A percentile compares a stretch with the other conserved stretches of the same genome.
These are phyloP conservation scores for Poecilia latipinna DNA, from an alignment of 2,113 vertebrate species.

Conservation along the genomic window DNA sequence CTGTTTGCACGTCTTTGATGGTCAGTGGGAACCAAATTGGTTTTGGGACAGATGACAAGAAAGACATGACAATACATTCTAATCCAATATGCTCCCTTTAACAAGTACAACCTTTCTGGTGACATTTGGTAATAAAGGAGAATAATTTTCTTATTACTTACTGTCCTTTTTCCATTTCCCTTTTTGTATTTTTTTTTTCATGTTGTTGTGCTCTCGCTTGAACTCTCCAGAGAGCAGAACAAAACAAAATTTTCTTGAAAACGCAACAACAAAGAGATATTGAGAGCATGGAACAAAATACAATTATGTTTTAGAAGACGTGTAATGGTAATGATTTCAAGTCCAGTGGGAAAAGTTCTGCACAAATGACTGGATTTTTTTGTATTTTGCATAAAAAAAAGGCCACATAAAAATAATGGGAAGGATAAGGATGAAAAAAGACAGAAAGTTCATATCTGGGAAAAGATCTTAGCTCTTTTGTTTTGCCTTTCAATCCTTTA, in stretches of 20 bases:
- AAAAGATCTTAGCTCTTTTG: too few relatives aligned
- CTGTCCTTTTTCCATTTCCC: not conserved
- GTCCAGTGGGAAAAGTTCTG: too few relatives aligned
- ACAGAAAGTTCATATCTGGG: too few relatives aligned
- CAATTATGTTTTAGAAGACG: not conserved
- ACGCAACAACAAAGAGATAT: not conserved
- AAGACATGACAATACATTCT: conserved; percentile 64
- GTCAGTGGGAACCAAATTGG: conserved; percentile 60
- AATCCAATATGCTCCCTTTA: conserved; percentile 30
- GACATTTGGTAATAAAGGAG: conserved; percentile 4
- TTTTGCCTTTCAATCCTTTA: too few relatives aligned
- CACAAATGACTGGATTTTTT: too few relatives aligned
- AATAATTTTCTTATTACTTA: not conserved
- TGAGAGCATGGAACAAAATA: not conserved
- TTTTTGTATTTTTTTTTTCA: not conserved
- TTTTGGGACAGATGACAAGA: conserved; percentile 52
- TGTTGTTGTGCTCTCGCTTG: not conserved
- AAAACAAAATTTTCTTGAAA: not conserved
- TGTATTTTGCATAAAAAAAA: too few relatives aligned
- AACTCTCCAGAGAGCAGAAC: not conserved
- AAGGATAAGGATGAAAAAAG: too few relatives aligned
- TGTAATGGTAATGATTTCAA: not conserved
- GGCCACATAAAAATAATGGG: too few relatives aligned
- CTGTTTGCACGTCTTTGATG: conserved; percentile 59
- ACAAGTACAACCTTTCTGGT: not conserved